Evolutionary conservation across 2,888 invertebrate genomes (phyloP).

Genomic region (Pandemis heparana): DNA sequence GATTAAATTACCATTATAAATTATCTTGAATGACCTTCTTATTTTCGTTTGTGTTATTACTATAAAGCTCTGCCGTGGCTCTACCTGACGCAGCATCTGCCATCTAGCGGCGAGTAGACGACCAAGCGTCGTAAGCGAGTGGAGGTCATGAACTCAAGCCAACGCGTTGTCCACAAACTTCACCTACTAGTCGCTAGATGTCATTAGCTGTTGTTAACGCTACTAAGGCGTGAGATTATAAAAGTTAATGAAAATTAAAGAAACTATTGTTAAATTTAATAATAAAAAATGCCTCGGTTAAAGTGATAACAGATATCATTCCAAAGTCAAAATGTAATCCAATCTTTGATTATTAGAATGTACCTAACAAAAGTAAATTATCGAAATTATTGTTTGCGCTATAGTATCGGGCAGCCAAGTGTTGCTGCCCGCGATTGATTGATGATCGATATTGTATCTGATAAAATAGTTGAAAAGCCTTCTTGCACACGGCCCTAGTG

Average conservation of each 20-base stretch:
- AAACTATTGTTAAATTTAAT: not conserved
- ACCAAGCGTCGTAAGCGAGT: slow-evolving; percentile 2
- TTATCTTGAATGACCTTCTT: no score
- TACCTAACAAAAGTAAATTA: slow-evolving; percentile 11
- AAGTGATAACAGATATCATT: not conserved
- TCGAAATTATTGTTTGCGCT: slow-evolving; percentile 9
- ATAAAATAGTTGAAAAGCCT: slow-evolving; percentile 55
- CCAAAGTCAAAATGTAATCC: slow-evolving; percentile 24
- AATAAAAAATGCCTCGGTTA: slow-evolving; percentile 1
- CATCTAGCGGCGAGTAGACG: slow-evolving; percentile 59
- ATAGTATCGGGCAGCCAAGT: slow-evolving; percentile 17
- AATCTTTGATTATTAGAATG: slow-evolving; percentile 18
- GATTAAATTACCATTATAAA: no score
- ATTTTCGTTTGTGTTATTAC: no score
- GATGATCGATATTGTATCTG: slow-evolving; percentile 44
- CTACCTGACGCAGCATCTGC: slow-evolving; percentile 44
- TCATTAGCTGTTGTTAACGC: slow-evolving; percentile 48
- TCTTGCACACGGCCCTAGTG: slow-evolving; percentile 66
- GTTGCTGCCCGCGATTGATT: slow-evolving; percentile 42
- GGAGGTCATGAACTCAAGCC: slow-evolving; percentile 7
- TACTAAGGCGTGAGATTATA: not conserved
- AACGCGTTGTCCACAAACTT: slow-evolving; percentile 5
- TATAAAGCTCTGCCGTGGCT: not conserved
- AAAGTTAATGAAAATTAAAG: not conserved
- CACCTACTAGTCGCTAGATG: slow-evolving; percentile 60